These are phyloP conservation scores for Hemibagrus guttatus DNA, from an alignment of 2,797 vertebrate genomes.

Conservation along the genomic window DNA sequence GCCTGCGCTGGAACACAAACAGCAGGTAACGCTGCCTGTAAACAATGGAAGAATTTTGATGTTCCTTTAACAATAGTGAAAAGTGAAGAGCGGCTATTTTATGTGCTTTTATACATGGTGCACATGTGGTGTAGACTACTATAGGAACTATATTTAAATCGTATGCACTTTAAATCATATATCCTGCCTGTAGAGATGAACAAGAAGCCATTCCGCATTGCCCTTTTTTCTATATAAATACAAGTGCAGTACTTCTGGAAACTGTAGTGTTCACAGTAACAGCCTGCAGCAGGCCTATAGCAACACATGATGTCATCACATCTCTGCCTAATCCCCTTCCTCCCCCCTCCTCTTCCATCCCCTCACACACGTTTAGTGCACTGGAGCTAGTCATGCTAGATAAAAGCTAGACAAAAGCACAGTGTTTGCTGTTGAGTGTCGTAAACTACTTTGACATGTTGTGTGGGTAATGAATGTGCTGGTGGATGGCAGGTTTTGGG, in stretches of 20 bases:
- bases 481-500: slow-evolving; percentile 33
- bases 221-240: background rate
- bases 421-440: slow-evolving; percentile 27
- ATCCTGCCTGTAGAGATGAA: background rate
- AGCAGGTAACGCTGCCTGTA: slow-evolving; percentile 81
- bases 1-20: slow-evolving; percentile 89
- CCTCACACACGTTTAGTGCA: slow-evolving; percentile 42
- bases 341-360: background rate
- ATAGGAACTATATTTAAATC: too few relatives aligned
- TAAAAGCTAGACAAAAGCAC: slow-evolving; percentile 28
- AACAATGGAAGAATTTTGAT: slow-evolving; percentile 39
- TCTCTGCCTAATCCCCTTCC: slow-evolving; percentile 41
- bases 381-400: slow-evolving; percentile 29
- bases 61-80: background rate
- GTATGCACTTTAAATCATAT: background rate
- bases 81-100: too few relatives aligned
- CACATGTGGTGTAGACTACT: background rate
- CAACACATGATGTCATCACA: slow-evolving; percentile 65
- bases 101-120: background rate
- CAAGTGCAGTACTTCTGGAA: background rate
- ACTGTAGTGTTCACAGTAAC: slow-evolving; percentile 1
- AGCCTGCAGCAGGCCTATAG: slow-evolving; percentile 58
- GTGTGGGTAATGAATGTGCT: slow-evolving; percentile 23
- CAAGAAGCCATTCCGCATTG: background rate
- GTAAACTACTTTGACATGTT: slow-evolving; percentile 32